Conservation (phyloP, 2,888 invertebrate species). For the Willowsia nigromaculata region DNA sequence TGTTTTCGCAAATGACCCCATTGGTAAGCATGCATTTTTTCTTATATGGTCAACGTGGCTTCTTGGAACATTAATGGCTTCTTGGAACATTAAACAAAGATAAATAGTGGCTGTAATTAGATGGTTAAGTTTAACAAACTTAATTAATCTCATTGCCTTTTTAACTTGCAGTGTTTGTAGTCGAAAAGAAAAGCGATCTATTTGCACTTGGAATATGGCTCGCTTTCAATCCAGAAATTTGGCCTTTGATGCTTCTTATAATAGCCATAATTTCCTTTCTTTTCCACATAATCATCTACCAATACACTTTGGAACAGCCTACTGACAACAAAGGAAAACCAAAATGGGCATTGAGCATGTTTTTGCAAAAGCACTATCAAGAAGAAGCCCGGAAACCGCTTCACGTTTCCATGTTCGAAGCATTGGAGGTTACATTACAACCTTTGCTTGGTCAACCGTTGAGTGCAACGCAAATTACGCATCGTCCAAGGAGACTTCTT, state of each 20-base stretch:
- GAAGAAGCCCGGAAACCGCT: slow-evolving; percentile 46
- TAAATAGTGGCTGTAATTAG: background rate
- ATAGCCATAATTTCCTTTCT: slow-evolving; percentile 70
- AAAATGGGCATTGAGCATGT: slow-evolving; percentile 58
- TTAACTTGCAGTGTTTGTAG: slow-evolving; percentile 73
- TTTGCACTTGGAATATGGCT: slow-evolving; percentile 77
- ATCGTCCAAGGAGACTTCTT: slow-evolving; percentile 66
- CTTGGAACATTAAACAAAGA: background rate
- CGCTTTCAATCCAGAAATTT: slow-evolving; percentile 75
- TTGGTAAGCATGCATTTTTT: slow-evolving; percentile 73
- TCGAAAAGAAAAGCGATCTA: slow-evolving; percentile 73
- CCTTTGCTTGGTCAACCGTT: slow-evolving; percentile 73
- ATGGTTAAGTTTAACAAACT: background rate
- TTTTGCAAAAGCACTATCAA: background rate
- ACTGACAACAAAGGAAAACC: background rate
- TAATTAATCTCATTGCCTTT: background rate
- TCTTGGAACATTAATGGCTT: no score
- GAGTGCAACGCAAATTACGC: slow-evolving; percentile 63
- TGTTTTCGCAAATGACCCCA: slow-evolving; percentile 74
- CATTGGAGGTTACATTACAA: slow-evolving; percentile 73
- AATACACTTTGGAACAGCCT: slow-evolving; percentile 49
- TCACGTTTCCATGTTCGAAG: slow-evolving; percentile 67
- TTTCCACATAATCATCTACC: slow-evolving; percentile 67
- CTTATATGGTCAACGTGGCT: no score
- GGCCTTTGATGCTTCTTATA: slow-evolving; percentile 74